Evolutionary conservation across 2,797 vertebrate genomes (phyloP), one percentile per base, ranked within the genome.

Genomic region (Manis crassicaudata): DNA sequence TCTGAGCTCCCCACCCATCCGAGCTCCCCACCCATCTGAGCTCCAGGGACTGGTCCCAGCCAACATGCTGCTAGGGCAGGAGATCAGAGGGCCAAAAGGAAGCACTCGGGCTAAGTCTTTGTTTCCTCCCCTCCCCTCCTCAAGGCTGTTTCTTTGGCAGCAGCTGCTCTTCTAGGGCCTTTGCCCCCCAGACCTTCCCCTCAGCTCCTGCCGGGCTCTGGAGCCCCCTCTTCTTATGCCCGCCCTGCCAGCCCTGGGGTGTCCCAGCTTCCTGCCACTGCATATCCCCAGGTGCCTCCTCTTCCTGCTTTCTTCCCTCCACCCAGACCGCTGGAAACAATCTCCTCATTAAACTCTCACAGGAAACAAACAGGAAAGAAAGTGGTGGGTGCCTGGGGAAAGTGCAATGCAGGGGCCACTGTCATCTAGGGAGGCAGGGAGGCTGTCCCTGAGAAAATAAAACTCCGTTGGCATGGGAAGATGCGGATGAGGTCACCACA

Each of bases 331-430:
- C 40, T 16, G 14, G n/a, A 54, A 54, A 62, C 32, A 46, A 18
- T 6, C 35, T 89, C 63, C 63, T 68, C 37, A 56, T 58, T 18
- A 40, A 90, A 16, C 52, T 81, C 82, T n/a, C 25, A 68, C 0
- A 65, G 46, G 56, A 86, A 86, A 20, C 23, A 76, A 82, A 75
- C 27, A 21, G 29, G 13, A 79, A 56, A 20, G 12, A 54, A 84
- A 16, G 63, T 43, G 16, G 27, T 29, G 29, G 11, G 32, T 54
- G 29, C 56, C 67, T 35, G 2, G 13, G 63, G 23, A 81, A 27
- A 11, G n/a, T n/a, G 2, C 8, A 89, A 50, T 0, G 20, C 0
- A 7, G 73, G 1, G 18, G 18, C 2, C 9, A 18, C 27, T 14
- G 7, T 54, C 54, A 50, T 37, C 35, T 29, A 43, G 32, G 14